Conservation (phyloP, 2,113 vertebrate genomes). For the Prunella fulvescens region DNA sequence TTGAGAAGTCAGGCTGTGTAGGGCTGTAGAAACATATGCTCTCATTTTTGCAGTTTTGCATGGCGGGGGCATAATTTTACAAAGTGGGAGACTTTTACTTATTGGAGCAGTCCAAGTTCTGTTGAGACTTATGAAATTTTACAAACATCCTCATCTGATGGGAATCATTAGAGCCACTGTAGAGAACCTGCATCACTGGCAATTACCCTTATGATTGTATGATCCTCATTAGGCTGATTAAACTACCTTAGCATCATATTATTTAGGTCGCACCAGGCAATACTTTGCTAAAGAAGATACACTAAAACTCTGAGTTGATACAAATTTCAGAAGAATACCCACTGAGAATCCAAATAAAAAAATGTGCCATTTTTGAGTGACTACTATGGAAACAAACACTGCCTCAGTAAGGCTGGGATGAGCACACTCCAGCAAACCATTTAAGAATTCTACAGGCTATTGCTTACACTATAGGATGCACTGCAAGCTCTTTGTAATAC, state of each 20-base stretch:
- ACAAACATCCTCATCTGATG: background rate
- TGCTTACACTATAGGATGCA: background rate
- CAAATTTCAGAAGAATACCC: background rate
- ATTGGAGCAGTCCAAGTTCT: background rate
- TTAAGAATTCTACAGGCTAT: background rate
- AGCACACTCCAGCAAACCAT: background rate
- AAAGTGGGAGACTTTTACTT: background rate
- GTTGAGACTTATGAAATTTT: background rate
- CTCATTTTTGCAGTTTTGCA: background rate
- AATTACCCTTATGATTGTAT: background rate
- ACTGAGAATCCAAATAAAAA: background rate
- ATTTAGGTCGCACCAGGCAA: background rate
- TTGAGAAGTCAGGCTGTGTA: background rate
- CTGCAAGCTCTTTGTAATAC: background rate
- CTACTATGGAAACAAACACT: background rate
- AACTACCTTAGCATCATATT: background rate
- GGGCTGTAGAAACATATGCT: background rate
- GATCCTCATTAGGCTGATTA: conserved; percentile 28
- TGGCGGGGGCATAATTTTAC: background rate
- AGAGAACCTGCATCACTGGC: background rate
- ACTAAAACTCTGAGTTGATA: background rate
- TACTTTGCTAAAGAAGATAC: background rate
- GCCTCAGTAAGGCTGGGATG: background rate
- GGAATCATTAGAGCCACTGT: background rate
- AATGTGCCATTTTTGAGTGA: background rate